A percentile compares a stretch with the other conserved stretches of the same genome.
These are phyloP conservation scores for Osmerus mordax DNA, from an alignment of 2,113 vertebrate genomes.

Conservation along the genomic window DNA sequence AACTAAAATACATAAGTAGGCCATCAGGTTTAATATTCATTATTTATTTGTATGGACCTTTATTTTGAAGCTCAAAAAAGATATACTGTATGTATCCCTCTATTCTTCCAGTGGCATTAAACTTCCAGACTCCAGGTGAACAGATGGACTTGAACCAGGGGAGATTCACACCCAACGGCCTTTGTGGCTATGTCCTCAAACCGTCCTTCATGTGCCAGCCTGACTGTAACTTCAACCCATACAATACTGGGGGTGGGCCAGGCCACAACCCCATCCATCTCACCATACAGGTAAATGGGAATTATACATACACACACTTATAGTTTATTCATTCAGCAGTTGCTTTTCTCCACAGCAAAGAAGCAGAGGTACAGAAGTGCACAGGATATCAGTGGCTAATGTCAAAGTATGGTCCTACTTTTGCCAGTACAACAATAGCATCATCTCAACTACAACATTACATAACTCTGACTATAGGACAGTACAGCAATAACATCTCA, in stretches of 20 bases:
- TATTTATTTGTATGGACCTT: too few relatives aligned
- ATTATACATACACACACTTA: background rate
- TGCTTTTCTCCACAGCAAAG: background rate
- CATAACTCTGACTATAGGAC: too few relatives aligned
- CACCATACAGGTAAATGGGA: constrained; percentile 67
- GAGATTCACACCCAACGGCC: constrained; percentile 83
- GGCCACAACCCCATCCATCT: constrained; percentile 71
- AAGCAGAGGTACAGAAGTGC: too few relatives aligned
- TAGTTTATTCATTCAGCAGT: background rate
- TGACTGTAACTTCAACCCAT: constrained; percentile 74
- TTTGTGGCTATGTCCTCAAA: constrained; percentile 85
- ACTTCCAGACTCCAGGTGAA: constrained; percentile 90
- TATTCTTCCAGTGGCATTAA: constrained; percentile 82
- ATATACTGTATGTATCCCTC: background rate
- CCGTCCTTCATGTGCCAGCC: constrained; percentile 75
- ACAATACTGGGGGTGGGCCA: constrained; percentile 71
- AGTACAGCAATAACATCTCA: too few relatives aligned
- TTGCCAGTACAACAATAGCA: too few relatives aligned
- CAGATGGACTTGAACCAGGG: constrained; percentile 94
- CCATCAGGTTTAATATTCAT: too few relatives aligned
- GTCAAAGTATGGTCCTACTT: too few relatives aligned
- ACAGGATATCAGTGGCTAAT: too few relatives aligned
- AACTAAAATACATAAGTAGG: too few relatives aligned
- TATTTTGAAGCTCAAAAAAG: background rate
- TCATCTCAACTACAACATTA: too few relatives aligned